phyloP scores from a whole-genome alignment of 92 coral and sea anemone genomes.

The Heteractis magnifica region DNA sequence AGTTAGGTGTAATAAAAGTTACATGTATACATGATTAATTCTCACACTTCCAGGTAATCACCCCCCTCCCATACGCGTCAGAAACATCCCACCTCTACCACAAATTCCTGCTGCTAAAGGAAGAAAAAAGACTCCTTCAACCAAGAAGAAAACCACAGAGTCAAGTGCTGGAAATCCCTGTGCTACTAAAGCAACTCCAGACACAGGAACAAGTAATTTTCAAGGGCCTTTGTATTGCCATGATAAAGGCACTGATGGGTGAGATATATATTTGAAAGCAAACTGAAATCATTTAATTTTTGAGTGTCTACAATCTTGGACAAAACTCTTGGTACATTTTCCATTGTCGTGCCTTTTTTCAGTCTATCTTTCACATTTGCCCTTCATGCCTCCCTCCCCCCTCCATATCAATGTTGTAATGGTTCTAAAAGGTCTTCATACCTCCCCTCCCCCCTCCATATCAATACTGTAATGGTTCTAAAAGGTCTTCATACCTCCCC shows the following conservation, averaged over 20 bases:
- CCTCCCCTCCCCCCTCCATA: too few relatives aligned
- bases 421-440: too few relatives aligned
- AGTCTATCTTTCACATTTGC: too few relatives aligned
- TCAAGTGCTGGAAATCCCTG: constrained; percentile 8
- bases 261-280: neutral
- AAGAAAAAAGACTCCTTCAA: constrained; percentile 17
- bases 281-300: neutral
- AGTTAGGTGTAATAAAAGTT: too few relatives aligned
- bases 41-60: constrained; percentile 11
- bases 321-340: too few relatives aligned
- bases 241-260: constrained; percentile 49
- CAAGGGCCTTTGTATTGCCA: constrained; percentile 36
- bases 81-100: constrained; percentile 5
- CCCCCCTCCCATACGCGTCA: constrained; percentile 23
- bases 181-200: neutral
- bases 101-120: constrained; percentile 7
- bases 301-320: too few relatives aligned
- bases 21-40: neutral
- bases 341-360: too few relatives aligned
- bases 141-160: constrained; percentile 3
- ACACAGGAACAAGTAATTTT: constrained; percentile 3
- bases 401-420: too few relatives aligned
- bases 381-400: too few relatives aligned
- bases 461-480: too few relatives aligned
- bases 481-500: too few relatives aligned